phyloP scores from a whole-genome alignment of 1,140 invertebrate genomes.

The Drosophila elegans region DNA sequence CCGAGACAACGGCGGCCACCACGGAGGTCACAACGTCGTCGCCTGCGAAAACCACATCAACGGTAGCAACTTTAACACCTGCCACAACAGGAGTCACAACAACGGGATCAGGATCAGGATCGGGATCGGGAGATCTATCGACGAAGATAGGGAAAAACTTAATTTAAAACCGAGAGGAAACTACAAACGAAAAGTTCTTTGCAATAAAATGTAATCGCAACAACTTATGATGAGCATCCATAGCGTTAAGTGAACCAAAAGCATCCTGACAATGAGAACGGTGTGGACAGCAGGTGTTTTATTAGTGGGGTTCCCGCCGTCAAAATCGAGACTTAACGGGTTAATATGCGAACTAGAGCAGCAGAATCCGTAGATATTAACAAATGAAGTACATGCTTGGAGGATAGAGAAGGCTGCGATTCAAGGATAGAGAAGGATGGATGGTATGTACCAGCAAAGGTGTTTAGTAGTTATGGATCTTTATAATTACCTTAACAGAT shows the following conservation, averaged over 20 bases:
- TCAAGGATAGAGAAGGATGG: conserved; percentile 6
- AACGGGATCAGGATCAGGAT: conserved; percentile 33
- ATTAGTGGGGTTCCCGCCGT: conserved; percentile 50
- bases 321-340: conserved; percentile 67
- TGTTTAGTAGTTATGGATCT: conserved; percentile 48
- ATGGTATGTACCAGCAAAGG: conserved; percentile 29
- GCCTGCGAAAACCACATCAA: conserved; percentile 8
- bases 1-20: conserved; percentile 21
- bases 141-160: conserved; percentile 64
- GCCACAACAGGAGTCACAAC: conserved; percentile 26
- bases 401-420: conserved; percentile 2
- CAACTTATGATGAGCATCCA: conserved; percentile 55
- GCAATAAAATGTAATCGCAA: conserved; percentile 54
- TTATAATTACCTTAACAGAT: conserved; percentile 48
- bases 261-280: conserved; percentile 49
- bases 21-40: conserved; percentile 6
- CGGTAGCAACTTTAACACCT: conserved; percentile 14
- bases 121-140: conserved; percentile 49
- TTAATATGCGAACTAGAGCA: conserved; percentile 29
- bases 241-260: conserved; percentile 51
- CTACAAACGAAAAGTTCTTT: conserved; percentile 36
- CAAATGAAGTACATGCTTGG: conserved; percentile 16
- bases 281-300: conserved; percentile 36
- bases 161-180: conserved; percentile 52
- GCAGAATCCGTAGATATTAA: conserved; percentile 57